Evolutionary conservation across 2,888 invertebrate species (phyloP), one percentile per base, ranked within the genome.

Genomic region (Harpalus rubripes): DNA sequence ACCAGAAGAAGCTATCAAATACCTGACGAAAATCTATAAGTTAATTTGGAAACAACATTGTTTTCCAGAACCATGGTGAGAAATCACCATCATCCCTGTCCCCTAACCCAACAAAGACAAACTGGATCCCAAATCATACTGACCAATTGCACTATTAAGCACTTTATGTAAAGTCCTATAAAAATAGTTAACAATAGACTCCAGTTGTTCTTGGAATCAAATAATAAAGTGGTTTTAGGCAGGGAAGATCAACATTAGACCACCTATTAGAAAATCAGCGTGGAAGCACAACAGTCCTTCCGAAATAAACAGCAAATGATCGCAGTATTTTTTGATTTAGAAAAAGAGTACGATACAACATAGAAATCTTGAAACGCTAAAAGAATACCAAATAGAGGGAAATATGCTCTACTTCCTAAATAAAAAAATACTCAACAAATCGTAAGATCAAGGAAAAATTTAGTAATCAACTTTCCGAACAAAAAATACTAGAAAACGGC

Each of bases 191-290:
- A 76, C 18, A 76, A 56, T 0, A 76, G 76, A 56, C 52, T 76
- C 0, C 10, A 16, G 7, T 79, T 5, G 79, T 18, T 16, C 22
- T 52, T 78, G 10, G 78, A 79, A 15, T n/a, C n/a, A 59, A 79
- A 2, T 15, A n/a, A 74, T n/a, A 74, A 44, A 16, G 39, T 18
- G 15, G 74, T 6, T 74, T 12, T n/a, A 39, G 74, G 18, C n/a
- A 74, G 44, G 41, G 74, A 2, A 39, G 74, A 74, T 74, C 74
- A 8, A 74, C 74, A 4, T 15, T 41, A 18, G 74, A 74, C 15
- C 41, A 74, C n/a, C n/a, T n/a, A n/a, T n/a, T n/a, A n/a, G n/a
- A n/a, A n/a, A n/a, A n/a, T n/a, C n/a, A n/a, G n/a, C n/a, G n/a
- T n/a, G n/a, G n/a, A n/a, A n/a, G n/a, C n/a, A n/a, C n/a, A n/a